Conservation (phyloP, 92 coral and sea anemone species). For the Epizoanthus rinbou region DNA sequence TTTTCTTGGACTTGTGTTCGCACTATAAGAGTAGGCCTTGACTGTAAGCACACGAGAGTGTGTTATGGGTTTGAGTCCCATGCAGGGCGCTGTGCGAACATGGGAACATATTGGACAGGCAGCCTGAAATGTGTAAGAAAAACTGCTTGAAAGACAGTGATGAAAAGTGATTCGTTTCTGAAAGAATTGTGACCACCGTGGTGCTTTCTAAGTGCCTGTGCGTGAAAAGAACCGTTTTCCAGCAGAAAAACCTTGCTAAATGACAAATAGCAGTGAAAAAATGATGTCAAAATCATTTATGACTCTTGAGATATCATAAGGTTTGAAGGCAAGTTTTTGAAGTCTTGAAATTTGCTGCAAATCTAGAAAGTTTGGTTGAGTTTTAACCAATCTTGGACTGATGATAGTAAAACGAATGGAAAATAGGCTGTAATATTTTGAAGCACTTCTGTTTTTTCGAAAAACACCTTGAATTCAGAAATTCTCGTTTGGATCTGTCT, state of each 20-base stretch:
- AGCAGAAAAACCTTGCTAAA: neutral
- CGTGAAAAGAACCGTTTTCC: neutral
- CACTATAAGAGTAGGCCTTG: neutral
- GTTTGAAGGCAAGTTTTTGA: too few relatives aligned
- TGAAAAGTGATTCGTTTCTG: conserved; percentile 3
- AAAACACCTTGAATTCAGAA: too few relatives aligned
- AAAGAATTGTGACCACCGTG: neutral
- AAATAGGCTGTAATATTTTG: too few relatives aligned
- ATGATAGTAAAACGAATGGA: too few relatives aligned
- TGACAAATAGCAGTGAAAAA: too few relatives aligned
- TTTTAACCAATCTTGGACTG: too few relatives aligned
- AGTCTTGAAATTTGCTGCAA: too few relatives aligned
- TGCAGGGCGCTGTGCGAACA: neutral
- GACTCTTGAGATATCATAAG: too few relatives aligned
- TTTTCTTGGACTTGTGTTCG: conserved; percentile 10
- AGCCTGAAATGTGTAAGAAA: neutral
- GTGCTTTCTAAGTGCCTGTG: conserved; percentile 7
- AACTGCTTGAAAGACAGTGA: conserved; percentile 2
- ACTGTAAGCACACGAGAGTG: neutral
- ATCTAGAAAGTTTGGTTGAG: too few relatives aligned
- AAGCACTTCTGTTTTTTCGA: too few relatives aligned
- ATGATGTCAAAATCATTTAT: too few relatives aligned
- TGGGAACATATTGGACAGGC: conserved; percentile 5
- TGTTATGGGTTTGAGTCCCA: neutral
- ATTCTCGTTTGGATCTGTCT: too few relatives aligned